Base-by-base conservation (phyloP, 92 coral and sea anemone genomes). In the Actinostola sp. region DNA sequence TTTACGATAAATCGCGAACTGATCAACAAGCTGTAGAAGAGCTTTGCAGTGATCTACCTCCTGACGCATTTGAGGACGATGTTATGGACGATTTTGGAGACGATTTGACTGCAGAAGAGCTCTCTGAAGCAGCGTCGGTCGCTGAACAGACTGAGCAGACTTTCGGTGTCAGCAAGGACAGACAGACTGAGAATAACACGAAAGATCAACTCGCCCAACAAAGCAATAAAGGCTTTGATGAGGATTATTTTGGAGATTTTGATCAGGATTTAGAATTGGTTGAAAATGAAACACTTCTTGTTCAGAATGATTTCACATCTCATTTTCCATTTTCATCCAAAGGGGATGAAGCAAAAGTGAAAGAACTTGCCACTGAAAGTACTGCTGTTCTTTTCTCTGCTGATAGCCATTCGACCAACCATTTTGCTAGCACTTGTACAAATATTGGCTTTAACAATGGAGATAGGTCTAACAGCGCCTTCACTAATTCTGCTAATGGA, bases 1-100 rank as follows among this genome's bases (percentile, higher is more conserved):
- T 31, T 74, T 63, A 64, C 32, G 74, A 43, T 48, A 77, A 57
- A 67, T 25, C 52, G 2, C 24, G 63, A 35, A 34, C 26, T 28
- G 92, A 84, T 36, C 87, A 83, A 63, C 58, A 44, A 10, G 90
- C 85, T 41, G 85, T 78, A 0, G 86, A 85, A 38, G 88, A 88
- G 24, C 80, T 77, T 2, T 86, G 87, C 65, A 82, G 83, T 38
- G 88, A 80, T 67, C 76, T 90, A 2, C 92, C 96, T 17, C 71
- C 48, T 7, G 87, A 84, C 61, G 92, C 85, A 39, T 90, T 90
- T 71, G 97, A 90, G 66, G 94, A 86, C 25, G 88, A 82, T 17
- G 72, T 70, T 33, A 24, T 82, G 28, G 92, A 66, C 6, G 97
- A 92, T 44, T 75, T 87, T 60, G 92, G 81, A 6, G 89, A 78